Evolutionary conservation across 2,797 vertebrate species (phyloP).

Genomic region (Craterocephalus amniculus): DNA sequence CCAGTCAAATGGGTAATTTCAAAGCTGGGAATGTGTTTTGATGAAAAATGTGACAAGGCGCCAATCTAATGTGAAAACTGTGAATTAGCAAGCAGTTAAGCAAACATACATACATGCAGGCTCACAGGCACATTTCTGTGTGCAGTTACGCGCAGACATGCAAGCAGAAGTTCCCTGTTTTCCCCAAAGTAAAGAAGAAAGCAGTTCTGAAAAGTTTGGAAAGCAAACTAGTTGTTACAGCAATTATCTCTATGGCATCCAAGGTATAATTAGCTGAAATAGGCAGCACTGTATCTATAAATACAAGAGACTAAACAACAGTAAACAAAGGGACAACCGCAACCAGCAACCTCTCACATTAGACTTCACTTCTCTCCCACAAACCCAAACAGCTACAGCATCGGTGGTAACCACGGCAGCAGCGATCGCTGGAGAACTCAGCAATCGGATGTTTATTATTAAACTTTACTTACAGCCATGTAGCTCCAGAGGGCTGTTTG

Average conservation of each 20-base stretch:
- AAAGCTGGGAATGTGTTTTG: constrained; percentile 15
- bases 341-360: constrained; percentile 61
- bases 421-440: constrained; percentile 23
- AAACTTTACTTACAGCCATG: constrained; percentile 24
- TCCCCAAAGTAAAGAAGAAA: constrained; percentile 28
- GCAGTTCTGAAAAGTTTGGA: constrained; percentile 43
- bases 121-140: too few species aligned
- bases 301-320: constrained; percentile 71
- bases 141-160: too few species aligned
- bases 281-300: constrained; percentile 67
- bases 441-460: constrained; percentile 26
- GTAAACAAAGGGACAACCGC: constrained; percentile 73
- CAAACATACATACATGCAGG: not conserved
- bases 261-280: constrained; percentile 66
- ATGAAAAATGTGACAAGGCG: constrained; percentile 15
- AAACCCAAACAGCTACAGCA: constrained; percentile 54
- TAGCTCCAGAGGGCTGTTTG: constrained; percentile 3
- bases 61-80: constrained; percentile 10
- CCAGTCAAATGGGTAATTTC: constrained; percentile 24
- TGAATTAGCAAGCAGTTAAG: constrained; percentile 13
- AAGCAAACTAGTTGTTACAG: constrained; percentile 70
- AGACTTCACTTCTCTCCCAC: constrained; percentile 55
- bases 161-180: too few species aligned
- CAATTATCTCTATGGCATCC: constrained; percentile 57
- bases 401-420: constrained; percentile 34